Conservation (phyloP, 2,113 vertebrate genomes). For the Chascanopsetta lugubris region DNA sequence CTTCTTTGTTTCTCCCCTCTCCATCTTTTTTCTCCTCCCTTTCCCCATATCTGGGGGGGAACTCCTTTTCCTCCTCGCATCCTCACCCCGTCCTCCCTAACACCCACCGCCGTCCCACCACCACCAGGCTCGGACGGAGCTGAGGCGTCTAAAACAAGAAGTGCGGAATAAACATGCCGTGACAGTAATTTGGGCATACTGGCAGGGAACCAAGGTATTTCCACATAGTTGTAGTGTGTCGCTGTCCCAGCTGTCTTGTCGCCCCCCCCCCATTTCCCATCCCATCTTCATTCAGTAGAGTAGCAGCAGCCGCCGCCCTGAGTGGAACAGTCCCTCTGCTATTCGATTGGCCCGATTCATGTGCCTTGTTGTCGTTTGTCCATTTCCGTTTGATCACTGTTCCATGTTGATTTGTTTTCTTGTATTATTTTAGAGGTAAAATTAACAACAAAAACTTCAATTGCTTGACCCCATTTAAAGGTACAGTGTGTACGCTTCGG, state of each 20-base stretch:
- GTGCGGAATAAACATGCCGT: constrained; percentile 94
- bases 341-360: neutral
- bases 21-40: constrained; percentile 34
- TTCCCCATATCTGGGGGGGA: constrained; percentile 28
- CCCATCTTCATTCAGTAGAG: constrained; percentile 19
- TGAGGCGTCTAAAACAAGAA: constrained; percentile 95
- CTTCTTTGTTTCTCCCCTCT: neutral
- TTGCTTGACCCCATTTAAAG: too few species aligned
- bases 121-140: constrained; percentile 91
- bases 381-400: constrained; percentile 21
- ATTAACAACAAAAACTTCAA: neutral
- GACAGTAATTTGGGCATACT: constrained; percentile 98
- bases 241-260: constrained; percentile 57
- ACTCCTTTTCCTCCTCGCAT: constrained; percentile 37
- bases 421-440: neutral
- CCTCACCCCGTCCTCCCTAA: constrained; percentile 71
- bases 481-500: too few species aligned
- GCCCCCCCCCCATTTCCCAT: constrained; percentile 27
- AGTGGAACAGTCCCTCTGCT: constrained; percentile 8
- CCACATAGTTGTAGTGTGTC: constrained; percentile 64
- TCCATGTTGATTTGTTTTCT: neutral
- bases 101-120: constrained; percentile 70
- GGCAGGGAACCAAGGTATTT: constrained; percentile 99
- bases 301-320: constrained; percentile 16
- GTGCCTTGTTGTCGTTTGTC: neutral